These are phyloP conservation scores for Hemaris fuciformis DNA, from an alignment of 2,888 invertebrate genomes.

Conservation along the genomic window DNA sequence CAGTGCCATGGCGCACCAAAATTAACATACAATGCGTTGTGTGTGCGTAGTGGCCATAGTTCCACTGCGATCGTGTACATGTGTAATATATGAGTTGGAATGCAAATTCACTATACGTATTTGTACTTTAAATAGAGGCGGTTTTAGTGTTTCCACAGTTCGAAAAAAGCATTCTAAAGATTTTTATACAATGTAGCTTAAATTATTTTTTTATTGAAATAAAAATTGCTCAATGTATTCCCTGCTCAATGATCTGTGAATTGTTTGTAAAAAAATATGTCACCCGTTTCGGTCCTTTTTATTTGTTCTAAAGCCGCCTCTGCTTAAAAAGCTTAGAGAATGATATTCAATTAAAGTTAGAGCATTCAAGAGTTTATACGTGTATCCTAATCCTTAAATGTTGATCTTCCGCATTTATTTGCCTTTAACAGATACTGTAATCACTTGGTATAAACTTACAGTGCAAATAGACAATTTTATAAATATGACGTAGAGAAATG, in stretches of 20 bases:
- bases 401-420: conserved; percentile 8
- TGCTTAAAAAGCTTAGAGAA: neutral
- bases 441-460: neutral
- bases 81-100: conserved; percentile 11
- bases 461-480: conserved; percentile 3
- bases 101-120: neutral
- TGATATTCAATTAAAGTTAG: conserved; percentile 4
- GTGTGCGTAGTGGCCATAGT: neutral
- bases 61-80: conserved; percentile 9
- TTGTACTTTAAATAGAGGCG: conserved; percentile 6
- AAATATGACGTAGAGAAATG: neutral
- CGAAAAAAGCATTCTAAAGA: neutral
- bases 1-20: conserved; percentile 29
- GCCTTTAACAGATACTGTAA: conserved; percentile 4
- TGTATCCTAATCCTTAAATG: neutral
- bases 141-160: neutral
- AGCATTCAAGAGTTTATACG: conserved; percentile 10
- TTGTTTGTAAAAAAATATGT: neutral
- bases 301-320: neutral
- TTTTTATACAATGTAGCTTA: neutral
- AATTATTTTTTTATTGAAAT: neutral
- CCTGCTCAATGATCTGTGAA: neutral
- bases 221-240: neutral
- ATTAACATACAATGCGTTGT: conserved; percentile 11
- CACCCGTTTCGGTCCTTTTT: neutral